Base-by-base conservation (phyloP, 2,113 vertebrate genomes). In the Myxocyprinus asiaticus region DNA sequence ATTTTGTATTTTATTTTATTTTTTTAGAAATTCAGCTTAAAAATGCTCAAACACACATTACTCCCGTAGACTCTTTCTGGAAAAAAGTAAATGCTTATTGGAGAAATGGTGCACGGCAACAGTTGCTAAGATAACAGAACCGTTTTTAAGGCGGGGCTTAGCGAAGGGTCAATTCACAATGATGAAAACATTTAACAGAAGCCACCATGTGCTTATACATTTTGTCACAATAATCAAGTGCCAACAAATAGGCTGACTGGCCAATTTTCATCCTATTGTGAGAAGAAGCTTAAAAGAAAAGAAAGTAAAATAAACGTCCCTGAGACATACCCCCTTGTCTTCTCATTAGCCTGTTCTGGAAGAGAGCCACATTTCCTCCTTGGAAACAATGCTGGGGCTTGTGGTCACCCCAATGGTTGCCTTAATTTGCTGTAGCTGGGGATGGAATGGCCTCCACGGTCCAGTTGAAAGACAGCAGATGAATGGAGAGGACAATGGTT, bases 261-360 rank as follows among this genome's bases (percentile, higher is more conserved):
- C n/a, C 43, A 59, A 17, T 17, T 10, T 14, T 14, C 22, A 42
- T 59, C 9, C 14, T 43, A 33, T 33, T 76, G 50, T 66, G 53
- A 48, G 14, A 72, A 50, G 48, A 43, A 75, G 10, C 15, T 9
- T 61, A 68, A 50, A 61, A 51, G 64, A 79, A 33, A 33, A 33
- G 22, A 33, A 33, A 33, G 22, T 33, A 33, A 33, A 33, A 33
- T 33, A 33, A 33, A 33, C 22, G 1, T 3, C 22, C 22, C 15
- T 4, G 3, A 79, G 42, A 59, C 58, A 47, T 62, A 62, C 12
- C 63, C 74, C 78, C 50, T 75, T 3, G 53, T 67, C 75, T 78
- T 51, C 69, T 81, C 53, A 66, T 82, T 81, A 83, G 17, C 53
- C 65, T 47, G 43, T 59, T 15, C 17, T 22, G 76, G 70, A 73